Base-by-base conservation (phyloP, 2,113 vertebrate species). In the Litocranius walleri region DNA sequence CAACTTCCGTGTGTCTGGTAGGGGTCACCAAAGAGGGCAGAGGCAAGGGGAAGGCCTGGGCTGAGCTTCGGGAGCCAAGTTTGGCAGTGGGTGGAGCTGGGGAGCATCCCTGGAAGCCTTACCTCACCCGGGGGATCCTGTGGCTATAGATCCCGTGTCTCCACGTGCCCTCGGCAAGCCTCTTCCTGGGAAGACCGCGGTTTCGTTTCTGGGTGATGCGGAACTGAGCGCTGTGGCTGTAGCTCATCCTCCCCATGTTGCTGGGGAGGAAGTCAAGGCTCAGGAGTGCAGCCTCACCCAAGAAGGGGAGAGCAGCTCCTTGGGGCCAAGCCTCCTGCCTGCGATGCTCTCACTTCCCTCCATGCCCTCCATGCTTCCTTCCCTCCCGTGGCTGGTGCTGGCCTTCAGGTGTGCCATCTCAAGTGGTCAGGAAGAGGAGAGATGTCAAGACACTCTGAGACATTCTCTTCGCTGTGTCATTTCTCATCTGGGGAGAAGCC, bases 201-300 rank as follows among this genome's bases (percentile, higher is more conserved):
- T n/a, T 71, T 40, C 7, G 0, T 57, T 21, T 21, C 19, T 17
- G 14, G 1, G 21, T 29, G 19, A 27, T 7, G 16, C 29, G 3
- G 23, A 45, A 25, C 43, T 8, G 21, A 29, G 71, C 1, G 0
- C 50, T 6, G 1, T 11, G 7, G 67, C 67, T 23, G 29, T 23
- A 57, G 64, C 33, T 19, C 33, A 0, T 33, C 19, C 33, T 36
- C 56, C 48, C 29, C 27, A 8, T 0, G 16, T 15, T 45, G 33
- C 50, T 36, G 9, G 2, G 36, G 33, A 14, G 48, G 33, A 40
- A 57, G 27, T 59, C 0, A 2, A 59, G 74, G 74, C 13, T 11
- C 15, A 2, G 64, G 25, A 64, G 10, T 7, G 4, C 40, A 71
- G 61, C 40, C 40, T 50, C 4, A 3, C 36, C 30, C 30, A 7